Evolutionary conservation across 1,140 invertebrate species (phyloP), one percentile per base, ranked within the genome.

Genomic region (Trachymyrmex septentrionalis): DNA sequence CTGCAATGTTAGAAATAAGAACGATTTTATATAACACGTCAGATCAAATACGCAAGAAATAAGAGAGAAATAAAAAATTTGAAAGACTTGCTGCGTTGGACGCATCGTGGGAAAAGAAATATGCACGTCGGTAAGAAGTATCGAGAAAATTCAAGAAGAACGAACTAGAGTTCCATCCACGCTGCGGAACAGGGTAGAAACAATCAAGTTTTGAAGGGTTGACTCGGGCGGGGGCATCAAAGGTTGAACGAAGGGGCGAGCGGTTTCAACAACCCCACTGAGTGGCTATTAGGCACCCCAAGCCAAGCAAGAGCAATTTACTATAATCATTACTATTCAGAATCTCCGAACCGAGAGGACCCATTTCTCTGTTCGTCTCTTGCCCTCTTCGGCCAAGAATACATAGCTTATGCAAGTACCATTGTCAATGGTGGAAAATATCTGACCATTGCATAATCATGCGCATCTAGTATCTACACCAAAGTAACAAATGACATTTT

Each of bases 241-340:
- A 94, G 93, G 92, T 93, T 93, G 93, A 87, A 92, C 81, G 88
- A 92, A 93, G 93, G 93, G 93, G 88, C 92, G 92, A 89, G 88
- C 73, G 91, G 91, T 92, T 93, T 93, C 91, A 94, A 93, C 89
- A 94, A 89, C 92, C 92, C 91, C 87, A 94, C 92, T 91, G 93
- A 94, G 94, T 94, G 93, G 94, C 93, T 94, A 94, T 94, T 94
- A 94, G 93, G 89, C 93, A 91, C 89, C 90, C 88, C 90, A 87
- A 92, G 82, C 91, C 92, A 90, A 92, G 92, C 92, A 90, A 92
- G 92, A 90, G 91, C 93, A 93, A 94, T 94, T 93, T 93, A 92
- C 93, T 91, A 90, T 94, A 94, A 94, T 94, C 93, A 94, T 93
- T 92, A 93, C 92, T 91, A 94, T 94, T 93, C 93, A 93, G 90